These are phyloP conservation scores for Bombus cullumanus DNA, from an alignment of 1,140 invertebrate species.

Conservation along the genomic window DNA sequence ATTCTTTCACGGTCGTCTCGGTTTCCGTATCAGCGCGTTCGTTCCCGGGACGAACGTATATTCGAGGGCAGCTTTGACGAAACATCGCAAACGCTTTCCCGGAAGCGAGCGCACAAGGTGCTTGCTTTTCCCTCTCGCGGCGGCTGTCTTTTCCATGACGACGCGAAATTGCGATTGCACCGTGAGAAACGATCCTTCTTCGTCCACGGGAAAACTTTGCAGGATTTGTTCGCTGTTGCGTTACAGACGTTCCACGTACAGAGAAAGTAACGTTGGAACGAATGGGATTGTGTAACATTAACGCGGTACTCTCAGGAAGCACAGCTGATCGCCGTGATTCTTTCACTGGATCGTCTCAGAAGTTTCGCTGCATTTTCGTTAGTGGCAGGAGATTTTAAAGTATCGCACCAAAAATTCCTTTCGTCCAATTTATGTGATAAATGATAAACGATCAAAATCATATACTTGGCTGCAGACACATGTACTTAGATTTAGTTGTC, in stretches of 20 bases:
- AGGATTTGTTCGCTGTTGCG: neutral
- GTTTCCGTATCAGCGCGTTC: neutral
- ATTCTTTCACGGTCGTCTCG: neutral
- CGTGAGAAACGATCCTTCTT: conserved; percentile 6
- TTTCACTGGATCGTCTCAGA: too few relatives aligned
- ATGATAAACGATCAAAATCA: too few relatives aligned
- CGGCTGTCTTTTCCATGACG: neutral
- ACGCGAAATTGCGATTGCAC: conserved; percentile 3
- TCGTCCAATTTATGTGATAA: too few relatives aligned
- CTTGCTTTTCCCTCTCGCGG: neutral
- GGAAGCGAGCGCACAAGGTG: neutral
- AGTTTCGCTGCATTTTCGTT: too few relatives aligned
- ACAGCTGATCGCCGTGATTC: too few relatives aligned
- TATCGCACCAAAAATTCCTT: too few relatives aligned
- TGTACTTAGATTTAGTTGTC: too few relatives aligned
- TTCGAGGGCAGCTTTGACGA: conserved; percentile 10
- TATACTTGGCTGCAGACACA: too few relatives aligned
- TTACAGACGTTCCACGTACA: neutral
- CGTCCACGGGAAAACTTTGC: neutral
- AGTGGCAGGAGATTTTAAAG: too few relatives aligned
- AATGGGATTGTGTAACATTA: neutral
- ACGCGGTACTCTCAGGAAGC: too few relatives aligned
- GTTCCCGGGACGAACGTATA: neutral
- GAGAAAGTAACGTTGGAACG: neutral
- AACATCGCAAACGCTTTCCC: neutral